Percentiles rank a stretch among this genome's conserved stretches.
Evolutionary conservation across 2,113 vertebrate species (phyloP).

Genomic region (Tichodroma muraria): DNA sequence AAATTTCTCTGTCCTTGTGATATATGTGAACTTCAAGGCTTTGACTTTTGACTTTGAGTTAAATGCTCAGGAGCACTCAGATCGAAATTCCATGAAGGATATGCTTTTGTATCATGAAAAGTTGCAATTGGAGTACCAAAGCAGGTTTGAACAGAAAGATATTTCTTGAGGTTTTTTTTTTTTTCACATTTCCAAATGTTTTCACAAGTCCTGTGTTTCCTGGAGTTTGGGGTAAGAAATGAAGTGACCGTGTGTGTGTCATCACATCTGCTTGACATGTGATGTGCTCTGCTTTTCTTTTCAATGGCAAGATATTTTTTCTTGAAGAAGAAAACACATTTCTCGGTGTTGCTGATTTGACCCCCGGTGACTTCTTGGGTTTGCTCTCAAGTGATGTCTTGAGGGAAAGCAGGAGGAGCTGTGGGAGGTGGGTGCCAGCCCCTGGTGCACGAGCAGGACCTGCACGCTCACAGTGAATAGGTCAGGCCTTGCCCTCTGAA

Average conservation of each 20-base stretch:
- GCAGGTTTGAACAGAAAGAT: not conserved
- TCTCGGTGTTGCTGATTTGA: not conserved
- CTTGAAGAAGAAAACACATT: not conserved
- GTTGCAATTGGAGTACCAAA: not conserved
- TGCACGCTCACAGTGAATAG: accelerated
- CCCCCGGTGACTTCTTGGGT: not conserved
- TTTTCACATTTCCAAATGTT: not conserved
- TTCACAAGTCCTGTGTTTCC: not conserved
- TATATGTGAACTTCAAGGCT: accelerated
- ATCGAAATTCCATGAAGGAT: not conserved
- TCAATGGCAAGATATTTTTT: not conserved
- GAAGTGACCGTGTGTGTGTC: accelerated
- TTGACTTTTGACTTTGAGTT: not conserved
- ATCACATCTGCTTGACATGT: accelerated
- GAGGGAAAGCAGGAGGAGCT: not conserved
- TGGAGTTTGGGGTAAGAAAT: not conserved
- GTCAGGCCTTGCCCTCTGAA: not conserved
- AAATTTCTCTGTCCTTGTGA: not conserved
- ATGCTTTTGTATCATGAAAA: not conserved
- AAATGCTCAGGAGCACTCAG: not conserved
- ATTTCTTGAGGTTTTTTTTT: not conserved
- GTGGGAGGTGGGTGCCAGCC: not conserved
- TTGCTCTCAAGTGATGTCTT: not conserved
- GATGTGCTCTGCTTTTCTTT: not conserved
- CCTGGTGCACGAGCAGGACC: accelerated